Conservation (phyloP, 1,140 invertebrate species). For the Galleria mellonella region DNA sequence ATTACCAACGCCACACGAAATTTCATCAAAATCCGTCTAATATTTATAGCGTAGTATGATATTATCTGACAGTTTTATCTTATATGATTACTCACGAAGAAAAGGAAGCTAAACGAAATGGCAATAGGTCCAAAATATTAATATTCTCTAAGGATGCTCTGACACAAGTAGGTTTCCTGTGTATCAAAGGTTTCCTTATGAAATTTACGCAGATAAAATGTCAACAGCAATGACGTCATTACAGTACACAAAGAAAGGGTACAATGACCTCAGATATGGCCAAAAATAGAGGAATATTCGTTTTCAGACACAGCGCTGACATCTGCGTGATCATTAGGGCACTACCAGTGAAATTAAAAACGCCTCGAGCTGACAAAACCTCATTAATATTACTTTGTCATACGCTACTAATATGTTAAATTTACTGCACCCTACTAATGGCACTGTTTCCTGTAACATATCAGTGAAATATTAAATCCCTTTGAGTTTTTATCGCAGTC, state of each 20-base stretch:
- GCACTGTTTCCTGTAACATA: conserved; percentile 54
- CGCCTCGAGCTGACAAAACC: conserved; percentile 27
- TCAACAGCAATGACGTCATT: background rate
- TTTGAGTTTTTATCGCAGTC: conserved; percentile 32
- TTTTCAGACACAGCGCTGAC: conserved; percentile 38
- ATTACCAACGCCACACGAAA: too few species aligned
- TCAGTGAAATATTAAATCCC: conserved; percentile 43
- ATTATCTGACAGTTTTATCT: too few species aligned
- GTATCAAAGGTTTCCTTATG: too few species aligned
- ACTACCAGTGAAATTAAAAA: conserved; percentile 39
- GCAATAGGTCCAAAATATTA: too few species aligned
- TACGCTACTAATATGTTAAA: conserved; percentile 64
- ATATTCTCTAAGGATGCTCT: too few species aligned
- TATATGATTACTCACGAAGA: too few species aligned
- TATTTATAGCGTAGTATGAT: too few species aligned
- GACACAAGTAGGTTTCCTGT: too few species aligned
- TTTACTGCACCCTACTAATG: conserved; percentile 57
- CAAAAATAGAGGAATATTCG: conserved; percentile 33
- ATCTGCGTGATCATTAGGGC: conserved; percentile 51
- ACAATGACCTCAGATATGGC: conserved; percentile 20
- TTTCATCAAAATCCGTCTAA: too few species aligned
- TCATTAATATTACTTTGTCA: conserved; percentile 68
- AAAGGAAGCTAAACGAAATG: too few species aligned
- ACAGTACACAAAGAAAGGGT: conserved; percentile 5
- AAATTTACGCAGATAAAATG: too few species aligned